These are phyloP conservation scores for Channa striata DNA, from an alignment of 2,797 vertebrate species.

Conservation along the genomic window DNA sequence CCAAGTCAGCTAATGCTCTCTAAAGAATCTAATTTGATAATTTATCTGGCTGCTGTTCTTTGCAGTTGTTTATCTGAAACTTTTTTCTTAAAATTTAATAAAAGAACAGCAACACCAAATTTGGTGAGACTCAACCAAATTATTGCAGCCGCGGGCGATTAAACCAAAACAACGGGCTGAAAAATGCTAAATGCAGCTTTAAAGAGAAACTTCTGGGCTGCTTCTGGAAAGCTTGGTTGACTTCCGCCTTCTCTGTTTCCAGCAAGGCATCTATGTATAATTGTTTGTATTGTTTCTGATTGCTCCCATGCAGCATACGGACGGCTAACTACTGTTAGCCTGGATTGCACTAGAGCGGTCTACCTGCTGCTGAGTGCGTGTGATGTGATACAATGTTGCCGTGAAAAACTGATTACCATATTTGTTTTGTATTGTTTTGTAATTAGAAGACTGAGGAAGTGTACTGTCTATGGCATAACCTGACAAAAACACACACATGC, in stretches of 20 bases:
- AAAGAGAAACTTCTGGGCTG: not conserved
- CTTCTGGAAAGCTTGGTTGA: not conserved
- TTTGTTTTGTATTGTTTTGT: too few relatives aligned
- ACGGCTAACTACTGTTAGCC: not conserved
- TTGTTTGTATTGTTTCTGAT: not conserved
- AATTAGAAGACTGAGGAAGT: slow-evolving; percentile 49
- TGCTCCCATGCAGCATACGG: not conserved
- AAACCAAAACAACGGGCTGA: too few relatives aligned
- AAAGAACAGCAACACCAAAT: too few relatives aligned
- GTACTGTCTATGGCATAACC: slow-evolving; percentile 38
- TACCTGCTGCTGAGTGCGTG: slow-evolving; percentile 8
- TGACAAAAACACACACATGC: slow-evolving; percentile 5
- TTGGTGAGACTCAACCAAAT: too few relatives aligned
- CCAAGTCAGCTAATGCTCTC: too few relatives aligned
- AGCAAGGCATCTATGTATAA: not conserved
- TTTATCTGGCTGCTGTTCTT: too few relatives aligned
- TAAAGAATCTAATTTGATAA: too few relatives aligned
- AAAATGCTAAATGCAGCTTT: too few relatives aligned
- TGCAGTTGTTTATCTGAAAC: too few relatives aligned
- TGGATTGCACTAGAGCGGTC: not conserved
- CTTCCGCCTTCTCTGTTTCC: not conserved
- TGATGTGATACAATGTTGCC: slow-evolving; percentile 35
- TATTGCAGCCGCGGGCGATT: not conserved
- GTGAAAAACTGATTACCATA: slow-evolving; percentile 58
- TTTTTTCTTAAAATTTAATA: too few relatives aligned